Conservation (phyloP, 2,797 vertebrate species). For the Parotocinclus haroldoi region DNA sequence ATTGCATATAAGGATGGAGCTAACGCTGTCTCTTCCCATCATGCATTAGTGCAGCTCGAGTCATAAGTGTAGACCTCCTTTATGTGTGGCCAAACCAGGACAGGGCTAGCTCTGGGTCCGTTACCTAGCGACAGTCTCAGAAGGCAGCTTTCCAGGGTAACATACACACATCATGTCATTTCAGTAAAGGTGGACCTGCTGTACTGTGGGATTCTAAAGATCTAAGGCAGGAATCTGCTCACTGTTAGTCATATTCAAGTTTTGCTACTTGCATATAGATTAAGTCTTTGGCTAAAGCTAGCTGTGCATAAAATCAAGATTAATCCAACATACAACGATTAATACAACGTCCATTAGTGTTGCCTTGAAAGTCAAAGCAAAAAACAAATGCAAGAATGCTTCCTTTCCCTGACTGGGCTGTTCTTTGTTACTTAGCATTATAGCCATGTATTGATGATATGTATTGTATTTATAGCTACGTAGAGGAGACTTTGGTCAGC, state of each 20-base stretch:
- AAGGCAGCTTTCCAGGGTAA: slow-evolving; percentile 29
- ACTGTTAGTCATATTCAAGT: background rate
- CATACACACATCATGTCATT: slow-evolving; percentile 29
- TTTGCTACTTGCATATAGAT: too few relatives aligned
- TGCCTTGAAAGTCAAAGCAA: too few relatives aligned
- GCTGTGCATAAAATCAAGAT: too few relatives aligned
- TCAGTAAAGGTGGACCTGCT: slow-evolving; percentile 31
- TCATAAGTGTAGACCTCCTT: slow-evolving; percentile 20
- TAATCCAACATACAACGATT: too few relatives aligned
- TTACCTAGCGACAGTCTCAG: slow-evolving; percentile 36
- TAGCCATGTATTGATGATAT: too few relatives aligned
- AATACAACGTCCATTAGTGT: too few relatives aligned
- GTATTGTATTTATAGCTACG: too few relatives aligned
- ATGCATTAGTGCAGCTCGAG: slow-evolving; percentile 34
- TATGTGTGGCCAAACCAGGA: slow-evolving; percentile 38
- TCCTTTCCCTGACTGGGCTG: too few relatives aligned
- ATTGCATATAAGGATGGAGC: slow-evolving; percentile 44
- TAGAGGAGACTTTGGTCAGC: too few relatives aligned
- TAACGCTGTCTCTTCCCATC: slow-evolving; percentile 47
- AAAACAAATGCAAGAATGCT: too few relatives aligned
- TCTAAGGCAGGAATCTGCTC: slow-evolving; percentile 1
- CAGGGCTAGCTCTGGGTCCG: slow-evolving; percentile 16
- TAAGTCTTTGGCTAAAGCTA: too few relatives aligned
- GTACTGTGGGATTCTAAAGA: slow-evolving; percentile 19
- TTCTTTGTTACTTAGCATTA: too few relatives aligned